Percentiles rank a stretch among this genome's conserved stretches.
Conservation (phyloP, 2,113 vertebrate species). For the Muntiacus reevesi region DNA sequence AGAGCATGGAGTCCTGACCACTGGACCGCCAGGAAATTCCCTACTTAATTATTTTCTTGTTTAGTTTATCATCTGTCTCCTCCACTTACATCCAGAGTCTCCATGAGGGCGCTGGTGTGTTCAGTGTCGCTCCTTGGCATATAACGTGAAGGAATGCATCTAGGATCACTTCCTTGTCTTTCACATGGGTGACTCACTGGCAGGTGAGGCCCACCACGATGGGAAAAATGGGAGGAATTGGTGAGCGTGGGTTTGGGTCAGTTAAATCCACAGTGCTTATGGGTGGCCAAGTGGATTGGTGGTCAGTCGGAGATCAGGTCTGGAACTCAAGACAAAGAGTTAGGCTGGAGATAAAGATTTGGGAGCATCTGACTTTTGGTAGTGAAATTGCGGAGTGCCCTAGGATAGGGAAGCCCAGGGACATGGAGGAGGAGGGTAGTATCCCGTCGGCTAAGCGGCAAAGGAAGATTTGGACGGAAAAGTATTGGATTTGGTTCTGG, state of each 20-base stretch:
- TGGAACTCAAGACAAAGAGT: not conserved
- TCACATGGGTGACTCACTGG: not conserved
- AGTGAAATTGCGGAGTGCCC: rapidly evolving
- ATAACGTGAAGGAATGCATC: not conserved
- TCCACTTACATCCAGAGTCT: not conserved
- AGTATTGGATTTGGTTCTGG: not conserved
- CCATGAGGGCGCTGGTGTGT: rapidly evolving
- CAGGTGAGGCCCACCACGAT: not conserved
- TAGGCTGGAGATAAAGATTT: not conserved
- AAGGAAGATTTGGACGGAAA: not conserved
- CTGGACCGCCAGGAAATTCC: not conserved
- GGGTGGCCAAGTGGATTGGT: rapidly evolving
- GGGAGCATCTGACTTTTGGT: not conserved
- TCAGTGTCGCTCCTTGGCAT: not conserved
- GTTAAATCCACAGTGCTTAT: not conserved
- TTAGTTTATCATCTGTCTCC: not conserved
- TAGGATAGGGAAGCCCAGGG: no score
- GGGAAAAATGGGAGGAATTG: not conserved
- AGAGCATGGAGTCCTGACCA: not conserved
- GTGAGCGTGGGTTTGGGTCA: not conserved
- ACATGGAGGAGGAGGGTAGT: no score
- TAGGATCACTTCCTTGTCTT: not conserved
- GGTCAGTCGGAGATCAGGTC: not conserved
- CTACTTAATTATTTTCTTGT: not conserved
- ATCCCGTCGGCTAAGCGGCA: not conserved